Evolutionary conservation across 2,797 vertebrate species (phyloP).

Genomic region (Meda fulgida): DNA sequence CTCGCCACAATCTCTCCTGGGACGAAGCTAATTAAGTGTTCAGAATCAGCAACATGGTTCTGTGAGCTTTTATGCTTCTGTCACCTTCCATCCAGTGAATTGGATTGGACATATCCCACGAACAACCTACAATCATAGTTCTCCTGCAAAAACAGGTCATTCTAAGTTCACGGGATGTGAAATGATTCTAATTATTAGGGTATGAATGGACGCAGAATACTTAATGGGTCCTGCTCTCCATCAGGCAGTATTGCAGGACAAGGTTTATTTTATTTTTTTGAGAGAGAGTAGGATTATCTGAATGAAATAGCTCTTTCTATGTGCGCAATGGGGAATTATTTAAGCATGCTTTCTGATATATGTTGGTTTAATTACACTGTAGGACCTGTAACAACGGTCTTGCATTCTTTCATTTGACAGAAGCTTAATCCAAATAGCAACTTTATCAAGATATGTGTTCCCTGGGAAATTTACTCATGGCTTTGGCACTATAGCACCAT

Average conservation of each 20-base stretch:
- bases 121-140: slow-evolving; percentile 75
- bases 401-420: not conserved
- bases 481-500: not conserved
- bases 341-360: slow-evolving; percentile 24
- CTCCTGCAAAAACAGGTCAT: slow-evolving; percentile 75
- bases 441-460: not conserved
- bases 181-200: slow-evolving; percentile 80
- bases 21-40: slow-evolving; percentile 80
- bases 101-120: slow-evolving; percentile 79
- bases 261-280: not conserved
- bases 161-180: slow-evolving; percentile 71
- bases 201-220: slow-evolving; percentile 67
- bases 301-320: no score
- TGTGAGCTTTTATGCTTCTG: slow-evolving; percentile 77
- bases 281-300: no score
- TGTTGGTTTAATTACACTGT: not conserved
- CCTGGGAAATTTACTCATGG: not conserved
- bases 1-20: slow-evolving; percentile 72
- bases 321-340: not conserved
- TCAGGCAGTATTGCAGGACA: slow-evolving; percentile 46
- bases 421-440: not conserved
- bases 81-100: slow-evolving; percentile 79
- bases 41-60: slow-evolving; percentile 75
- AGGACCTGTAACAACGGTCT: not conserved
- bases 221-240: slow-evolving; percentile 57